phyloP scores from a whole-genome alignment of 1,140 invertebrate genomes.

The Zaprionus africanus region DNA sequence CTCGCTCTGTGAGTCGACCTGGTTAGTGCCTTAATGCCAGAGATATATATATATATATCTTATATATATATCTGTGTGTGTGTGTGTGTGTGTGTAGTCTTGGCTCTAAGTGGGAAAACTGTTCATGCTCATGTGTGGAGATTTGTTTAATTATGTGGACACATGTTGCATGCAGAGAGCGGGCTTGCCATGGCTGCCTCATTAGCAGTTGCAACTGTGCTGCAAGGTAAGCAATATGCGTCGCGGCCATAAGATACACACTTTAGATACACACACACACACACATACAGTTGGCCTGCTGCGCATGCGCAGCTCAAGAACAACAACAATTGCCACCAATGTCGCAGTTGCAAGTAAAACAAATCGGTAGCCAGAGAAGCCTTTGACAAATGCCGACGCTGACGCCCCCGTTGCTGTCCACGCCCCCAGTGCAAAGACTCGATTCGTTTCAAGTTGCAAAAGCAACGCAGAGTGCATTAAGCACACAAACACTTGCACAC shows the following conservation, averaged over 20 bases:
- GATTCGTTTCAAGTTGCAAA: slow-evolving; percentile 67
- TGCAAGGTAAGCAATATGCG: slow-evolving; percentile 13
- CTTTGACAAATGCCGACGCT: slow-evolving; percentile 50
- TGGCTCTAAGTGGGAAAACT: slow-evolving; percentile 3
- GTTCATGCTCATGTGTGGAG: slow-evolving; percentile 62
- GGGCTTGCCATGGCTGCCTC: slow-evolving; percentile 36
- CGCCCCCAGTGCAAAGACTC: slow-evolving; percentile 28
- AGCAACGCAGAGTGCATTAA: slow-evolving; percentile 31
- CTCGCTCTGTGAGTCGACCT: slow-evolving; percentile 35
- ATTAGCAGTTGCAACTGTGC: slow-evolving; percentile 36
- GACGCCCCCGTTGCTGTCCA: slow-evolving; percentile 30
- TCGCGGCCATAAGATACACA: slow-evolving; percentile 30
- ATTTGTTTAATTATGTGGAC: slow-evolving; percentile 77
- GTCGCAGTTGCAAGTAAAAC: slow-evolving; percentile 50
- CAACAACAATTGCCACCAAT: slow-evolving; percentile 54
- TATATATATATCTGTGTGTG: neutral
- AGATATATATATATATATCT: neutral
- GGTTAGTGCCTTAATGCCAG: slow-evolving; percentile 40
- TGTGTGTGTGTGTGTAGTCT: neutral
- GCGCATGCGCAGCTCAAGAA: slow-evolving; percentile 69
- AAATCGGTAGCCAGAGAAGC: slow-evolving; percentile 48
- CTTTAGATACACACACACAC: slow-evolving; percentile 21
- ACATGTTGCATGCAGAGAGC: slow-evolving; percentile 45
- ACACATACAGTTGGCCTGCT: slow-evolving; percentile 28
- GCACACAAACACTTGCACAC: slow-evolving; percentile 25